Percentiles rank a stretch among this genome's conserved stretches.
Conservation (phyloP, 1,140 invertebrate genomes). For the Drosophila leontia region DNA sequence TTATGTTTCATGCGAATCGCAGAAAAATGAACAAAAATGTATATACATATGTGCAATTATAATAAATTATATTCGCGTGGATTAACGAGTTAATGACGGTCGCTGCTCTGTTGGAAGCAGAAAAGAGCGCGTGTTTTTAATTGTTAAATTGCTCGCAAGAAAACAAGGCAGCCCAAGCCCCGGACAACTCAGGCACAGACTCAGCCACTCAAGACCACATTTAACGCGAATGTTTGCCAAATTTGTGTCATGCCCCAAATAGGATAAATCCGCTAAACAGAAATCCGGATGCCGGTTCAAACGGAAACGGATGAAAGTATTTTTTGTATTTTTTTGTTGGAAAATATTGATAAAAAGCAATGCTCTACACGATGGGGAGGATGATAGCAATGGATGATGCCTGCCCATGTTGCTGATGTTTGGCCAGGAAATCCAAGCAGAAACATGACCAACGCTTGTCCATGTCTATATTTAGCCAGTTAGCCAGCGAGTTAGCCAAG, state of each 20-base stretch:
- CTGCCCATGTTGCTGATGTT: conserved; percentile 55
- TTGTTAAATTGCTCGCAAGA: conserved; percentile 79
- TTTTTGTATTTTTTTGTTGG: conserved; percentile 46
- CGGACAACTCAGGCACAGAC: conserved; percentile 21
- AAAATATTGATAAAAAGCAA: conserved; percentile 29
- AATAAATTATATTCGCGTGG: conserved; percentile 83
- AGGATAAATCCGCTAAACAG: conserved; percentile 65
- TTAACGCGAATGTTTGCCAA: conserved; percentile 63
- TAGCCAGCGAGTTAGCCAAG: conserved; percentile 21
- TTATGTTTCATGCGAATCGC: conserved; percentile 70
- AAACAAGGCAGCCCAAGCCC: conserved; percentile 49
- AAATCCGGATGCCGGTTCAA: conserved; percentile 56
- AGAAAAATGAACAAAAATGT: conserved; percentile 58
- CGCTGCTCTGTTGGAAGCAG: conserved; percentile 44
- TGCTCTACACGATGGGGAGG: background rate
- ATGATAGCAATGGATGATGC: conserved; percentile 5
- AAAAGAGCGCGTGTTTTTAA: conserved; percentile 81
- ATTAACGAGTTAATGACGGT: conserved; percentile 81
- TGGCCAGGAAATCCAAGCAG: conserved; percentile 69
- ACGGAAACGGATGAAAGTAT: conserved; percentile 52
- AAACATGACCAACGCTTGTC: conserved; percentile 58
- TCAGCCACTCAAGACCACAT: conserved; percentile 21
- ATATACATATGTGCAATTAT: conserved; percentile 67
- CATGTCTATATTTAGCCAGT: conserved; percentile 75
- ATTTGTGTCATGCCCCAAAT: conserved; percentile 83